These are phyloP conservation scores for Cataglyphis albicans DNA, from an alignment of 2,888 invertebrate species.

Conservation along the genomic window DNA sequence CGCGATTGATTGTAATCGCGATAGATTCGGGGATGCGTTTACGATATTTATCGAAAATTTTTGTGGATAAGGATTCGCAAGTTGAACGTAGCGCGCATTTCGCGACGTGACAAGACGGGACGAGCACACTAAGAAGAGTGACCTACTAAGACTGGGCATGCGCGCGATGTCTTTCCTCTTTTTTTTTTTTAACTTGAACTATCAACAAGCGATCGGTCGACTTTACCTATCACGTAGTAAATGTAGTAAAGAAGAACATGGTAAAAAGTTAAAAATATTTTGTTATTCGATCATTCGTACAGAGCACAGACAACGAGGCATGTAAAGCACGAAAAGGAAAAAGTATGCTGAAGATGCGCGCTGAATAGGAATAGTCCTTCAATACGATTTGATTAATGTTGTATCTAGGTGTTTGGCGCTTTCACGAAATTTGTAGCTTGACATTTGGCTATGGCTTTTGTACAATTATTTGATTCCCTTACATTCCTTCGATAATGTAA, in stretches of 20 bases:
- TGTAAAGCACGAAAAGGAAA: conserved; percentile 2
- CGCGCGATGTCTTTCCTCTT: conserved; percentile 51
- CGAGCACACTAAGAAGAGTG: conserved; percentile 74
- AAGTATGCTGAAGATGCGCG: conserved; percentile 9
- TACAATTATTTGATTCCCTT: neutral
- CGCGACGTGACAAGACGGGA: conserved; percentile 42
- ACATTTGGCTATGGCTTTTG: neutral
- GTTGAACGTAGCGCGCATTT: neutral
- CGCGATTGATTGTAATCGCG: neutral
- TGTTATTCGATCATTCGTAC: conserved; percentile 19
- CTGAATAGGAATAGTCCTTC: conserved; percentile 16
- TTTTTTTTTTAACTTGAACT: conserved; percentile 34
- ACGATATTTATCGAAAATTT: neutral
- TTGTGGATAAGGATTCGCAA: neutral
- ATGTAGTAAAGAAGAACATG: neutral
- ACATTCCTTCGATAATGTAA: neutral
- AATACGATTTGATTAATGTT: conserved; percentile 15
- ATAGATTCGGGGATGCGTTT: neutral
- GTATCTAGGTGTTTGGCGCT: conserved; percentile 2
- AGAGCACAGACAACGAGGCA: neutral
- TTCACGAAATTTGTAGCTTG: conserved; percentile 21
- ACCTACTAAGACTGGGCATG: conserved; percentile 76
- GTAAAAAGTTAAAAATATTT: conserved; percentile 6
- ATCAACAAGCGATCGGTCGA: neutral
- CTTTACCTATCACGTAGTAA: neutral